Evolutionary conservation across 92 coral and sea anemone genomes (phyloP).

Genomic region (Zoanthus sociatus): DNA sequence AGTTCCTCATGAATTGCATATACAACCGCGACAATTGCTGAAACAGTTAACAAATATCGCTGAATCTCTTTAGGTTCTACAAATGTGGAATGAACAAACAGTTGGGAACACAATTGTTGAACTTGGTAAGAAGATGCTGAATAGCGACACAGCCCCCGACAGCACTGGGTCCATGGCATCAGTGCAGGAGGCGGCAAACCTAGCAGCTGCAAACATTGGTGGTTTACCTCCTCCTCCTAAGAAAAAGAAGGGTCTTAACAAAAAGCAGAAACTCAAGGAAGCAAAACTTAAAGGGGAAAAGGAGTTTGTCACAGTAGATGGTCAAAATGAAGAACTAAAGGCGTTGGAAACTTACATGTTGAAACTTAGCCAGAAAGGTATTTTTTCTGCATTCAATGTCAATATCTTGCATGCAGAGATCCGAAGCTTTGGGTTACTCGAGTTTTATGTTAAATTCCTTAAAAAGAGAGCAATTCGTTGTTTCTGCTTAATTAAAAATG

Average conservation of each 20-base stretch:
- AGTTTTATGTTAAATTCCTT: too few species aligned
- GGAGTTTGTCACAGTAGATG: slow-evolving; percentile 69
- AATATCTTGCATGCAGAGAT: background rate
- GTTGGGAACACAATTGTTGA: slow-evolving; percentile 86
- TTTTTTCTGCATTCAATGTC: too few species aligned
- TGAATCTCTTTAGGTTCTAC: slow-evolving; percentile 63
- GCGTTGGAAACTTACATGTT: slow-evolving; percentile 80
- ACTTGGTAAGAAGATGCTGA: slow-evolving; percentile 86
- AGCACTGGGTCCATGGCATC: slow-evolving; percentile 83
- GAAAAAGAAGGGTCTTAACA: slow-evolving; percentile 76
- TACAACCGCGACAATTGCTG: too few species aligned
- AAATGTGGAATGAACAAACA: slow-evolving; percentile 80
- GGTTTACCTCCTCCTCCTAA: slow-evolving; percentile 74
- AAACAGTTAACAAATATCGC: background rate
- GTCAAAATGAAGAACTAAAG: slow-evolving; percentile 85
- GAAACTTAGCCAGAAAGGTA: slow-evolving; percentile 89
- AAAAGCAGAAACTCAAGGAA: slow-evolving; percentile 64
- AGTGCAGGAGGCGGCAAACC: slow-evolving; percentile 80
- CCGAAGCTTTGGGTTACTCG: background rate
- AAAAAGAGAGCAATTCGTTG: too few species aligned
- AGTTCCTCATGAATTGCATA: too few species aligned
- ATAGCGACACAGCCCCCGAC: slow-evolving; percentile 92
- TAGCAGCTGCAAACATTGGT: slow-evolving; percentile 79
- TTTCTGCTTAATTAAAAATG: too few species aligned
- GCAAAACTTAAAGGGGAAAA: slow-evolving; percentile 73